Base-by-base conservation (phyloP, 2,113 vertebrate genomes). In the Petrocephalus zakoni region DNA sequence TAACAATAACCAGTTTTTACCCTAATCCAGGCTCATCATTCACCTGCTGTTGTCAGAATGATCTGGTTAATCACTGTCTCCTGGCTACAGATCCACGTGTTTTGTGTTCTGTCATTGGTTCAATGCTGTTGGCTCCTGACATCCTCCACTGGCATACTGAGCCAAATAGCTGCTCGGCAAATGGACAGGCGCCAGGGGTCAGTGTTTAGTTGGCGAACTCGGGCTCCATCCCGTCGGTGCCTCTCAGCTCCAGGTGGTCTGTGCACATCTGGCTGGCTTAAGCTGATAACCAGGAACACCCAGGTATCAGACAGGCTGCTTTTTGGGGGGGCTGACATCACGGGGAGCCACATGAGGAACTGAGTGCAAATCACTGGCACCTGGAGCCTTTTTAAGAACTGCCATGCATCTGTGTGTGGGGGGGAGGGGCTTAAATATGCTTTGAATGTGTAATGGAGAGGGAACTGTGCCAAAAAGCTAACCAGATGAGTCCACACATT, bases 241-340 rank as follows among this genome's bases (percentile, higher is more conserved):
- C 19, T n/a, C 51, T 72, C 75, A 0, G 25, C 88, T 58, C 88
- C 19, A 88, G 78, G 88, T 83, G 56, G 3, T 51, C 68, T 49
- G 11, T 61, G 56, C 22, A 49, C 88, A 88, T 78, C 81, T 37
- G 21, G 37, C 53, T 21, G 21, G 17, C 72, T 42, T 34, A 55
- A 58, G 55, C 37, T 88, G 88, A 83, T 88, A 47, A 83, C 75
- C 52, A 88, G 88, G 55, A 46, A 42, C 22, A 82, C 87, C 25
- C 21, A 10, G 5, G 75, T 49, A 42, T 47, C 42, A 8, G 25
- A 88, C 53, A 25, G 84, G 82, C 29, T 13, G 13, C 10, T 55
- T 49, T 84, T 52, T 25, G 22, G 53, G 78, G 9, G 22, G 78
- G 17, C 42, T 7, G 53, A 46, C 21, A 56, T 19, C 75, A 47